Conservation (phyloP, 2,888 invertebrate species). For the Agapostemon virescens region DNA sequence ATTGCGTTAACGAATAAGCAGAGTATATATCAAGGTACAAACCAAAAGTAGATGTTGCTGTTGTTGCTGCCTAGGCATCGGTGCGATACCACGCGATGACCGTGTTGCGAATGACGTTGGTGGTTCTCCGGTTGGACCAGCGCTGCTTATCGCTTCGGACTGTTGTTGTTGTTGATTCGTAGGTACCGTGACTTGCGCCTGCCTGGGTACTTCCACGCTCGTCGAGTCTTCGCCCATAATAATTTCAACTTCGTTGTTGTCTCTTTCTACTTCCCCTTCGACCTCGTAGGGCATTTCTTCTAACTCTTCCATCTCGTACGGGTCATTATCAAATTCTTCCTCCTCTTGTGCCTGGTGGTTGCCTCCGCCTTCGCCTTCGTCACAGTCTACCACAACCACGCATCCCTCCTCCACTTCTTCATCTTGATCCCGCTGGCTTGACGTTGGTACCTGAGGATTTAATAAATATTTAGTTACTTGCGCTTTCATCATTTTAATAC, state of each 20-base stretch:
- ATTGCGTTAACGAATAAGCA: neutral
- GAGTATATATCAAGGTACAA: constrained; percentile 22
- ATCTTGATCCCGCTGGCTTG: constrained; percentile 91
- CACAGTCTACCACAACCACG: constrained; percentile 90
- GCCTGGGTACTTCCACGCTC: constrained; percentile 85
- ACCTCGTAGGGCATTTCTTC: constrained; percentile 77
- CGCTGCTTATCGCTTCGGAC: constrained; percentile 88
- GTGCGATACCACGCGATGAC: constrained; percentile 81
- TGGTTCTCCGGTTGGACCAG: constrained; percentile 78
- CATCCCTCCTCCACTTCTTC: constrained; percentile 85
- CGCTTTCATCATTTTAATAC: neutral
- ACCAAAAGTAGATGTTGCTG: constrained; percentile 81
- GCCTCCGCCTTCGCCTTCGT: constrained; percentile 86
- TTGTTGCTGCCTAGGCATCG: constrained; percentile 81
- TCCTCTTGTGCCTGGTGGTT: constrained; percentile 80
- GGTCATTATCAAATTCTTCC: constrained; percentile 81
- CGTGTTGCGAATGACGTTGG: constrained; percentile 75
- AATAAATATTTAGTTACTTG: neutral
- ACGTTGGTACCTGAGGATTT: constrained; percentile 88
- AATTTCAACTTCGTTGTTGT: constrained; percentile 84
- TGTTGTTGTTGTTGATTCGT: constrained; percentile 83
- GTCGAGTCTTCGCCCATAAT: constrained; percentile 83
- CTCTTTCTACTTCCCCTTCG: constrained; percentile 82
- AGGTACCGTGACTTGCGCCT: constrained; percentile 79
- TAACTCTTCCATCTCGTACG: constrained; percentile 79